Conservation (phyloP, 2,888 invertebrate species). For the Amblyteles armatorius region DNA sequence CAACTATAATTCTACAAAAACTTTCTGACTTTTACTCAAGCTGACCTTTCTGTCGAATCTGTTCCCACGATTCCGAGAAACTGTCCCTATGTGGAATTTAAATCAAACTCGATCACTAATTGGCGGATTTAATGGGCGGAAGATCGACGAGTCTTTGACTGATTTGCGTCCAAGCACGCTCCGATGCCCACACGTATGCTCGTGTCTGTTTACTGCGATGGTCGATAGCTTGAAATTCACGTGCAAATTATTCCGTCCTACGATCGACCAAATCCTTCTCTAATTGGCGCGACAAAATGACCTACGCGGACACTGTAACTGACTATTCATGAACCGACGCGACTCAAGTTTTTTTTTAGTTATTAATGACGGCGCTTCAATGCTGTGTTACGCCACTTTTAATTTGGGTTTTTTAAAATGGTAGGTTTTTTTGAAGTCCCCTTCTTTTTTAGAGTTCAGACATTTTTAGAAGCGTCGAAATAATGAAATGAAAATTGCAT, state of each 20-base stretch:
- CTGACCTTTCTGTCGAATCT: not conserved
- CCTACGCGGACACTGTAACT: not conserved
- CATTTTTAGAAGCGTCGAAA: too few relatives aligned
- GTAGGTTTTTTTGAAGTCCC: not conserved
- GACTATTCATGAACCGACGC: not conserved
- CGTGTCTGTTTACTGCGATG: not conserved
- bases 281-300: slow-evolving; percentile 2
- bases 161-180: not conserved
- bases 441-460: too few relatives aligned
- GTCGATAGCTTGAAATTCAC: not conserved
- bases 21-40: too few relatives aligned
- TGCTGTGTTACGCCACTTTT: not conserved
- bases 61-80: not conserved
- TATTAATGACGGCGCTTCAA: not conserved
- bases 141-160: not conserved
- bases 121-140: not conserved
- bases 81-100: not conserved
- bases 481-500: not conserved
- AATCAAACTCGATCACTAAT: not conserved
- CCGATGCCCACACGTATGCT: not conserved
- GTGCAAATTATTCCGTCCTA: not conserved
- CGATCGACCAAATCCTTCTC: not conserved
- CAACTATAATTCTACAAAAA: too few relatives aligned
- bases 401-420: not conserved
- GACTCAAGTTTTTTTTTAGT: not conserved